Evolutionary conservation across 1,140 invertebrate species (phyloP).

Genomic region (Belonocnema kinseyi): DNA sequence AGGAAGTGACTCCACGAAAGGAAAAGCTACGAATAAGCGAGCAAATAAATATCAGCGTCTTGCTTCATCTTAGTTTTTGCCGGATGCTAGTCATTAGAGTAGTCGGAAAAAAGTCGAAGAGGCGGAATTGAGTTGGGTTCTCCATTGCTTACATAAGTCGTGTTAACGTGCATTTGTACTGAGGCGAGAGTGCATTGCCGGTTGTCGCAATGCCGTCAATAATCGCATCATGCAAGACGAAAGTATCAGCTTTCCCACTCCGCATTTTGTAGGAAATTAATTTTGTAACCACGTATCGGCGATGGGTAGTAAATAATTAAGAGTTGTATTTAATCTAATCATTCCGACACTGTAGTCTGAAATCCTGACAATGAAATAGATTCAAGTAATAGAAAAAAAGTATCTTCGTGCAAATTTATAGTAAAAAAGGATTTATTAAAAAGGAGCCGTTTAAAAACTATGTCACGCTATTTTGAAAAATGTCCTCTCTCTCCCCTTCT

Average conservation of each 20-base stretch:
- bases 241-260: background rate
- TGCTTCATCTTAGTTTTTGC: constrained; percentile 25
- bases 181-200: background rate
- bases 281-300: background rate
- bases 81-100: constrained; percentile 52
- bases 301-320: constrained; percentile 6
- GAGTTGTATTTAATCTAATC: background rate
- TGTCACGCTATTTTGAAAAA: too few species aligned
- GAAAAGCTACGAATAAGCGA: constrained; percentile 15
- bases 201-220: constrained; percentile 34
- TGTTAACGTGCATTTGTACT: constrained; percentile 1
- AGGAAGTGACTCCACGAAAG: constrained; percentile 1
- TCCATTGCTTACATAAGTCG: constrained; percentile 8
- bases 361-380: too few species aligned
- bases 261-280: constrained; percentile 21
- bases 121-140: constrained; percentile 8
- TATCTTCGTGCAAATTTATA: too few species aligned
- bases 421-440: background rate
- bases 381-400: too few species aligned
- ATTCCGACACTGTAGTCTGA: background rate
- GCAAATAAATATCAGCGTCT: constrained; percentile 5
- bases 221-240: constrained; percentile 15
- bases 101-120: constrained; percentile 39
- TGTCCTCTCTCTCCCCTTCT: too few species aligned
- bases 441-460: background rate